A percentile compares a stretch with the other conserved stretches of the same genome.
These are phyloP conservation scores for Petrolisthes manimaculis DNA, from an alignment of 2,888 invertebrate species.

Conservation along the genomic window DNA sequence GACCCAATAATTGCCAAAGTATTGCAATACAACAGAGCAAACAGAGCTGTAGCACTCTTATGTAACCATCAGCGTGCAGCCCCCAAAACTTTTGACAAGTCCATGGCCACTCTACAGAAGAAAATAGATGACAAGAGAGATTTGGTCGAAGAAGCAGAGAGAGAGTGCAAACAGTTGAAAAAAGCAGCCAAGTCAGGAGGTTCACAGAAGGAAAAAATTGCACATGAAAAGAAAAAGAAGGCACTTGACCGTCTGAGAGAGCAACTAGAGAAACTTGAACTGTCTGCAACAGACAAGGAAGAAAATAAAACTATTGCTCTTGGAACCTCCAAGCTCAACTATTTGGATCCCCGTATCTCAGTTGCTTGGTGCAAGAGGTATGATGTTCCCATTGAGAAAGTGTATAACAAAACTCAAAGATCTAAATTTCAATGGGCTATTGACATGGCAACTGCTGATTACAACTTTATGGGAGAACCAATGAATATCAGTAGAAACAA, in stretches of 20 bases:
- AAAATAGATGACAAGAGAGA: slow-evolving; percentile 94
- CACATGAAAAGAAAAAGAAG: slow-evolving; percentile 90
- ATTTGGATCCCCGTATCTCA: slow-evolving; percentile 97
- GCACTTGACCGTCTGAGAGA: slow-evolving; percentile 86
- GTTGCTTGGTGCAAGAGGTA: slow-evolving; percentile 99
- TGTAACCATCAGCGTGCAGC: slow-evolving; percentile 99
- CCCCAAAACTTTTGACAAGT: slow-evolving; percentile 96
- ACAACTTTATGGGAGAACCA: slow-evolving; percentile 68
- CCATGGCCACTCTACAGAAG: slow-evolving; percentile 96
- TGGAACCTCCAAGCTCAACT: slow-evolving; percentile 98
- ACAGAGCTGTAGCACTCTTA: slow-evolving; percentile 96
- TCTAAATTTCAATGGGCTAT: slow-evolving; percentile 99
- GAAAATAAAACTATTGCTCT: slow-evolving; percentile 99
- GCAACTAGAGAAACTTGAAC: slow-evolving; percentile 91
- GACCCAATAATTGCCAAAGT: slow-evolving; percentile 72
- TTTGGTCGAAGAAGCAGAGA: slow-evolving; percentile 85
- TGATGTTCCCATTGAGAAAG: slow-evolving; percentile 96
- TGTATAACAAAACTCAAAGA: slow-evolving; percentile 99
- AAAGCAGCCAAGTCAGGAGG: slow-evolving; percentile 83
- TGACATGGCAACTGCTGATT: slow-evolving; percentile 97
- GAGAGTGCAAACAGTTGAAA: slow-evolving; percentile 83
- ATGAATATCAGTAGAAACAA: slow-evolving; percentile 36
- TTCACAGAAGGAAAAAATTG: slow-evolving; percentile 72
- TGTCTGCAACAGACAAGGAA: slow-evolving; percentile 96
- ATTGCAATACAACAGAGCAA: slow-evolving; percentile 96